A percentile compares a stretch with the other conserved stretches of the same genome.
phyloP scores from a whole-genome alignment of 2,113 vertebrate genomes.

The Alligator mississippiensis region DNA sequence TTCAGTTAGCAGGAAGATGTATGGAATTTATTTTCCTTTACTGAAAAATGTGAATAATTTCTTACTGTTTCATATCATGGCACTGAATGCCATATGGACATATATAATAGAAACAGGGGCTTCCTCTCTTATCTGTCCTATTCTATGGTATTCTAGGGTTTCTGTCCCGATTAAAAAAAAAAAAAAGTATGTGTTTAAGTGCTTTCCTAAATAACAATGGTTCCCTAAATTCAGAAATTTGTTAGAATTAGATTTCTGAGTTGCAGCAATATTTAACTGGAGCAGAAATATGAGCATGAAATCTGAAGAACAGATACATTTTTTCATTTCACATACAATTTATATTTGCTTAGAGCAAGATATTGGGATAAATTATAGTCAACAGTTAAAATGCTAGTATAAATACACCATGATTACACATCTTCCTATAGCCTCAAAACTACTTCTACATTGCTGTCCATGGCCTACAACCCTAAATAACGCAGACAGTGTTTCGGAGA shows the following conservation, averaged over 20 bases:
- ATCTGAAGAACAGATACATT: background rate
- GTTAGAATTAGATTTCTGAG: background rate
- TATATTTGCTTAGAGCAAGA: background rate
- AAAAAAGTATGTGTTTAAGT: background rate
- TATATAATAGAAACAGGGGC: background rate
- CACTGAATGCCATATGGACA: background rate
- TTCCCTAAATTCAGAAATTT: background rate
- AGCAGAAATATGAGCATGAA: background rate
- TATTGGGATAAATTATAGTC: background rate
- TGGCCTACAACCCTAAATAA: background rate
- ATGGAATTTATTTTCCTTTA: background rate
- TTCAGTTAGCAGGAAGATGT: background rate
- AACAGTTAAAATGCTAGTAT: background rate
- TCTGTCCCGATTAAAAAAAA: background rate
- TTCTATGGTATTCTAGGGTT: background rate
- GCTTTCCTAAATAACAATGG: background rate
- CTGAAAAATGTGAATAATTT: background rate
- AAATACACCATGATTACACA: background rate
- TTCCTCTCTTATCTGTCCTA: background rate
- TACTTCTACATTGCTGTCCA: background rate
- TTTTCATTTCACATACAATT: background rate
- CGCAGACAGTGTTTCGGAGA: background rate
- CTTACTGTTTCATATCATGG: background rate
- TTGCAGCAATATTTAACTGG: background rate
- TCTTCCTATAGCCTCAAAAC: background rate